Base-by-base conservation (phyloP, 2,888 invertebrate genomes). In the Apomyelois bistriatella region DNA sequence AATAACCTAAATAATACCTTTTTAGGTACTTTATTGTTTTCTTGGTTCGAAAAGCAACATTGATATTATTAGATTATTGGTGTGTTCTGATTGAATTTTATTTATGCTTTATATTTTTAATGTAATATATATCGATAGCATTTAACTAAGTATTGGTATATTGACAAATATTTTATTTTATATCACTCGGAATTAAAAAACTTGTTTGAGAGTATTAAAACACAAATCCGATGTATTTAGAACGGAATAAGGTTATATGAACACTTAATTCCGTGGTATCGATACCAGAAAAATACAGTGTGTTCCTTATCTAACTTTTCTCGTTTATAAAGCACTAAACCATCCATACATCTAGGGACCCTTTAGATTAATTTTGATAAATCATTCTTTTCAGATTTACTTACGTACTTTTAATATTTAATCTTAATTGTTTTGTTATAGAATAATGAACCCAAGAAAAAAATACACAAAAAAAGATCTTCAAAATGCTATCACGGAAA, bases 211-310 rank as follows among this genome's bases (percentile, higher is more conserved):
- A 16, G 40, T 15, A n/a, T n/a, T 15, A 16, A 40, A 40, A 40
- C 40, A n/a, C 40, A 40, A 40, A n/a, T 40, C 40, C 40, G 40
- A 40, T 40, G 40, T 40, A 16, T 40, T 40, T 40, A 15, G n/a
- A n/a, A 40, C 40, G 40, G 40, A 40, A 40, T 15, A 40, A 15
- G 40, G 16, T 40, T 40, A 40, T 16, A 16, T 36, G 40, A 40
- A 15, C 9, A 40, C 40, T n/a, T 40, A 16, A 40, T 40, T 40
- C 7, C 7, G 40, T 40, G 40, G 40, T 40, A 40, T 40, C n/a
- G 40, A 16, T 16, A n/a, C 36, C 2, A 36, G 40, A 9, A 40
- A 40, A 40, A 40, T 16, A 40, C 36, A 36, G n/a, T 3, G 36
- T 36, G 36, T 36, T 36, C 36, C 8, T 36, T 36, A 12, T 36